Evolutionary conservation across 2,113 vertebrate genomes (phyloP).

Genomic region (Hystrix cristata): DNA sequence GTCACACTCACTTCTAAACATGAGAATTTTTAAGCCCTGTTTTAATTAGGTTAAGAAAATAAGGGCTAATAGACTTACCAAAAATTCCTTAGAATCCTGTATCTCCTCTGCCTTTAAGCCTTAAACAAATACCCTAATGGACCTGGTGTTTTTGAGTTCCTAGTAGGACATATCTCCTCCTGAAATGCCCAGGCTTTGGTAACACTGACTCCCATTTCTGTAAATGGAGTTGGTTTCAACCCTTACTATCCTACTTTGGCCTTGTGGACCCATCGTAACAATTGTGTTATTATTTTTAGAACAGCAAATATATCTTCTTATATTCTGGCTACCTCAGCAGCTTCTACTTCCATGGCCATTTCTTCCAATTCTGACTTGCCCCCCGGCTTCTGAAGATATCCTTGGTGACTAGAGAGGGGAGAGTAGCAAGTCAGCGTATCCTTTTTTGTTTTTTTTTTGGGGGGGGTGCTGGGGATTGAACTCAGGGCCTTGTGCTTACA

Average conservation of each 20-base stretch:
- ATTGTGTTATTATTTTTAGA: slow-evolving; percentile 3
- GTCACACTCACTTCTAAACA: neutral
- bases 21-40: neutral
- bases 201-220: neutral
- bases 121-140: neutral
- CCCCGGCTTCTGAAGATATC: neutral
- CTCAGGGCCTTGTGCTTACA: too few species aligned
- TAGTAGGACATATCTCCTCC: neutral
- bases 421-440: neutral
- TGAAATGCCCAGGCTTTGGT: neutral
- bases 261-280: neutral
- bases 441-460: neutral
- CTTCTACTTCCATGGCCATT: neutral
- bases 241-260: neutral
- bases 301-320: neutral
- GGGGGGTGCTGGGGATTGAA: too few species aligned
- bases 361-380: neutral
- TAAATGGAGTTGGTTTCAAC: neutral
- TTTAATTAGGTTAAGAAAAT: slow-evolving; percentile 41
- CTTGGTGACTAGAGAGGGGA: neutral
- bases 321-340: neutral
- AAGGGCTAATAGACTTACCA: neutral
- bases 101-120: neutral
- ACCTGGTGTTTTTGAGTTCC: neutral
- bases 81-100: neutral